phyloP scores from a whole-genome alignment of 1,140 invertebrate species.

The Drosophila erecta region DNA sequence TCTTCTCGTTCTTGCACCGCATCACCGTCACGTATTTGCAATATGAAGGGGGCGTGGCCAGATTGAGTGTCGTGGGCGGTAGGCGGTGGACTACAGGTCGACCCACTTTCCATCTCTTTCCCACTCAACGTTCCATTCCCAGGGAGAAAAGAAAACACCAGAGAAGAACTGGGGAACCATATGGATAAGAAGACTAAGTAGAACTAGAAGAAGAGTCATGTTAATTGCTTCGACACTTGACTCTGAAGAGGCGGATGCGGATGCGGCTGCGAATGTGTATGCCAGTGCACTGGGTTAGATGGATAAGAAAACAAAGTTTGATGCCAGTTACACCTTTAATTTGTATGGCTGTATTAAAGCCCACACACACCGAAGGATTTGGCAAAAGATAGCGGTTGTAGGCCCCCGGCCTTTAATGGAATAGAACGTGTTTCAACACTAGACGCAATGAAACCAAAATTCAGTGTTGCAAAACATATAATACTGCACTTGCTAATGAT shows the following conservation, averaged over 20 bases:
- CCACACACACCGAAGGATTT: neutral
- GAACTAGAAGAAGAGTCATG: constrained; percentile 49
- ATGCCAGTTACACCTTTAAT: neutral
- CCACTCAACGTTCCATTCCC: constrained; percentile 1
- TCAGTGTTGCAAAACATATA: no score
- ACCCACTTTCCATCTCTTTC: constrained; percentile 51
- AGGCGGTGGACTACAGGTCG: constrained; percentile 38
- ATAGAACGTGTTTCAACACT: neutral
- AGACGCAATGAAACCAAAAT: no score
- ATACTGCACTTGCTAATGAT: no score
- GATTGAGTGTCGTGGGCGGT: constrained; percentile 40
- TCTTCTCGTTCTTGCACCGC: constrained; percentile 23
- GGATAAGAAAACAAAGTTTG: neutral
- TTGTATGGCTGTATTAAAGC: neutral
- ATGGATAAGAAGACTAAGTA: constrained; percentile 4
- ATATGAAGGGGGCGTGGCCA: constrained; percentile 49
- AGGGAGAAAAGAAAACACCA: constrained; percentile 6
- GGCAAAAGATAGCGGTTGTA: neutral
- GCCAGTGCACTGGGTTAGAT: constrained; percentile 15
- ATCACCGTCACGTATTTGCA: constrained; percentile 47
- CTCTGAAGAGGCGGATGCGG: constrained; percentile 52
- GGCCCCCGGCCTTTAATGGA: neutral
- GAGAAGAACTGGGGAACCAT: constrained; percentile 5
- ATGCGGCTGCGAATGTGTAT: neutral
- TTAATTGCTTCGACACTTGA: constrained; percentile 74